Evolutionary conservation across 2,797 vertebrate genomes (phyloP), one percentile per base, ranked within the genome.

Genomic region (Phoebastria nigripes): DNA sequence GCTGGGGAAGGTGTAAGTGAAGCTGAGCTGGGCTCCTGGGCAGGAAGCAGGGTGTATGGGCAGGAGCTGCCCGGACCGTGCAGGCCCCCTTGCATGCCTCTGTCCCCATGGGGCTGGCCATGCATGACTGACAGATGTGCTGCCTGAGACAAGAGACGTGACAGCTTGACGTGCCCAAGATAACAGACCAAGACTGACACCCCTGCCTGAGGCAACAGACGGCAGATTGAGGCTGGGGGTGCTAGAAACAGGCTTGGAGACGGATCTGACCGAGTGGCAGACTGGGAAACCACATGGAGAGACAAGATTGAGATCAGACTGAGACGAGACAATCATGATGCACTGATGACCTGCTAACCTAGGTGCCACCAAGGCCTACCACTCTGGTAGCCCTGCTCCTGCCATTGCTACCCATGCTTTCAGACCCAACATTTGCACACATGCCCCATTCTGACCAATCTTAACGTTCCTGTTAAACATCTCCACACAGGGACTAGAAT

Each of bases 401-500:
- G 44, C 37, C 52, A 51, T 59, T 92, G 51, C 59, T 37, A 20
- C 20, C 31, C 29, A 54, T 11, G 70, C 2, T 3, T 70, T 63
- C 83, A 87, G 37, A 56, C 9, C 42, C 49, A 80, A 3, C 41
- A 51, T 6, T 55, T 44, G 44, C 22, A 71, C 35, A 41, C 22
- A 9, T 39, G 69, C 55, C 47, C 37, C 1, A 1, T 55, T 84
- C 63, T 65, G 74, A 76, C 21, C 44, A 70, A 6, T 22, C 51
- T n/a, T 29, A 65, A 52, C 2, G 1, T 54, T 82, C 52, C 82
- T 59, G 31, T 73, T 85, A 47, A 82, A 51, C 67, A 82, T 62
- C 56, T 81, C 65, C 71, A 66, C 74, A 61, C 26, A 37, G 67
- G 25, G 79, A 87, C 44, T 16, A 94, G 87, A 95, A 97, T 93